Evolutionary conservation across 1,140 invertebrate genomes (phyloP), one percentile per base, ranked within the genome.

Genomic region (Cydia strobilella): DNA sequence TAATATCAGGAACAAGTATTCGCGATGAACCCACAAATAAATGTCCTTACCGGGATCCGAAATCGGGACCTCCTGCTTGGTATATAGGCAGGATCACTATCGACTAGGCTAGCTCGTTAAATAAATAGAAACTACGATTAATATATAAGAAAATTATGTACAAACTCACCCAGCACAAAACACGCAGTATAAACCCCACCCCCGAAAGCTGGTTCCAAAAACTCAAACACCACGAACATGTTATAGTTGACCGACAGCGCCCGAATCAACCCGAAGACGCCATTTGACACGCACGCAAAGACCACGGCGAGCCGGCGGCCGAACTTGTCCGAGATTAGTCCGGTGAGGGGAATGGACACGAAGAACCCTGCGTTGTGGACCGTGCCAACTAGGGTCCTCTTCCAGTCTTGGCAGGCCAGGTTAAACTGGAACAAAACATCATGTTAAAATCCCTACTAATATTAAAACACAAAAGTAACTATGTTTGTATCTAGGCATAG

Each of bases 301-400:
- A 96, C 92, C 59, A 97, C 82, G 0, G 95, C 93, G 13, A 93
- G 92, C 75, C 94, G 94, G 10, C 96, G 90, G 1, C 96, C 96
- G 66, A 81, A 91, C 45, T 80, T 94, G 90, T 96, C 96, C 1
- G 96, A 96, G 10, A 96, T 85, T 48, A 95, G 90, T 13, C 96
- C 95, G 9, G 94, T 94, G n/a, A 96, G 90, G 2, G 95, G 94
- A 62, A 96, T 93, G 9, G 95, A 95, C 51, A 96, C 84, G 83
- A 96, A 96, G 83, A 96, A 95, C 15, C 95, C 96, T 20, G 95
- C 87, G 79, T 95, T 96, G 80, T 96, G 96, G 10, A 96, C 93
- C 1, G 95, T 96, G 9, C 96, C 96, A 0, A 96, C 94, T 18
- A 96, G 82, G 0, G 95, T 94, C 18, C 96, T 86, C 88, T 95